These are phyloP conservation scores for Anolis apletophallus DNA, from an alignment of 2,797 vertebrate species.

Conservation along the genomic window DNA sequence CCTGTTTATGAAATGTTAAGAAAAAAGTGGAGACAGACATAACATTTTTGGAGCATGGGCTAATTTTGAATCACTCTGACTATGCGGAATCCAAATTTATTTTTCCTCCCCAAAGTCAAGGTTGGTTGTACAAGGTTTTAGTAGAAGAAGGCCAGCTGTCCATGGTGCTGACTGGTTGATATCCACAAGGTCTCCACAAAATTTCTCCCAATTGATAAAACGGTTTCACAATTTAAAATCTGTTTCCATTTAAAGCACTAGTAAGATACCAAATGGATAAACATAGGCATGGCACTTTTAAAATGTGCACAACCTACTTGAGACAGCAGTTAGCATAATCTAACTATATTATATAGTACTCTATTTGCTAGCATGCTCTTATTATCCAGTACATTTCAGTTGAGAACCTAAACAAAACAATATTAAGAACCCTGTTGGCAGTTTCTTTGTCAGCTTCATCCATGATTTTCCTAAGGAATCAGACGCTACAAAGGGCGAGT, in stretches of 20 bases:
- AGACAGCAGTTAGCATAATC: neutral
- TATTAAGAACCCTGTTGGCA: neutral
- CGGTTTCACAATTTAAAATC: neutral
- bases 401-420: neutral
- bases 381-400: neutral
- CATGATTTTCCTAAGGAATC: neutral
- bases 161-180: neutral
- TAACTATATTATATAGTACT: neutral
- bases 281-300: neutral
- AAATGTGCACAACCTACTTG: neutral
- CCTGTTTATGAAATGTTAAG: neutral
- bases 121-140: neutral
- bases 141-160: neutral
- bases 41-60: neutral
- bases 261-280: neutral
- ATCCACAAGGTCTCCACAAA: neutral
- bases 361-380: neutral
- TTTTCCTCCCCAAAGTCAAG: neutral
- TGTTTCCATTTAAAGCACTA: neutral
- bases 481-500: neutral
- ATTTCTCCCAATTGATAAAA: neutral
- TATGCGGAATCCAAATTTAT: neutral
- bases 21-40: neutral
- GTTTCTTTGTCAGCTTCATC: neutral
- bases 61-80: neutral